phyloP scores from a whole-genome alignment of 2,113 vertebrate genomes.

The Pollachius pollachius region DNA sequence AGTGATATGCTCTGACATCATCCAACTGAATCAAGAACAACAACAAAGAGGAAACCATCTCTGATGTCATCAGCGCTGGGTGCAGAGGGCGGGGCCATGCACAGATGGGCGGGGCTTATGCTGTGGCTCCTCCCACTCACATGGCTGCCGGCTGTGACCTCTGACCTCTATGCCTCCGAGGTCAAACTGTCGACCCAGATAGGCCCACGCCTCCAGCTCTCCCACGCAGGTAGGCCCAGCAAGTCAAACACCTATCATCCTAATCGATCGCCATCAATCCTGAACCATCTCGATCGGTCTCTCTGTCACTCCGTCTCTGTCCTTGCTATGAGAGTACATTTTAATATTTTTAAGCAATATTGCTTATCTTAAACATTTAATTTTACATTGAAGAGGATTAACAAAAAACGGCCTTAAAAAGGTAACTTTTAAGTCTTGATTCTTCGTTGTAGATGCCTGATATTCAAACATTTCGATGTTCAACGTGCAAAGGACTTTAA shows the following conservation, averaged over 20 bases:
- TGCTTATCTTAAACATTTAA: no score
- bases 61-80: slow-evolving; percentile 10
- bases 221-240: slow-evolving; percentile 48
- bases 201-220: slow-evolving; percentile 48
- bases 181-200: slow-evolving; percentile 34
- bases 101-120: background rate
- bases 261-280: no score
- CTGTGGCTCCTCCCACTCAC: slow-evolving; percentile 9
- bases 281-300: background rate
- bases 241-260: background rate
- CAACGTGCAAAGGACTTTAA: no score
- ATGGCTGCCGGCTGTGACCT: slow-evolving; percentile 20
- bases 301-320: background rate
- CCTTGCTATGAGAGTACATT: background rate
- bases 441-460: no score
- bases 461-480: no score
- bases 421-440: no score
- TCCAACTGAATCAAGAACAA: background rate
- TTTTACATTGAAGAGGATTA: no score
- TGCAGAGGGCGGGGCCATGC: background rate
- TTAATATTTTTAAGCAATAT: no score
- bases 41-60: slow-evolving; percentile 4
- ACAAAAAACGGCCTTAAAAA: no score
- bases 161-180: background rate
- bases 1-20: slow-evolving; percentile 25